A percentile compares a stretch with the other conserved stretches of the same genome.
These are phyloP conservation scores for Telmatochromis bifrenatus DNA, from an alignment of 2,113 vertebrate genomes.

Conservation along the genomic window DNA sequence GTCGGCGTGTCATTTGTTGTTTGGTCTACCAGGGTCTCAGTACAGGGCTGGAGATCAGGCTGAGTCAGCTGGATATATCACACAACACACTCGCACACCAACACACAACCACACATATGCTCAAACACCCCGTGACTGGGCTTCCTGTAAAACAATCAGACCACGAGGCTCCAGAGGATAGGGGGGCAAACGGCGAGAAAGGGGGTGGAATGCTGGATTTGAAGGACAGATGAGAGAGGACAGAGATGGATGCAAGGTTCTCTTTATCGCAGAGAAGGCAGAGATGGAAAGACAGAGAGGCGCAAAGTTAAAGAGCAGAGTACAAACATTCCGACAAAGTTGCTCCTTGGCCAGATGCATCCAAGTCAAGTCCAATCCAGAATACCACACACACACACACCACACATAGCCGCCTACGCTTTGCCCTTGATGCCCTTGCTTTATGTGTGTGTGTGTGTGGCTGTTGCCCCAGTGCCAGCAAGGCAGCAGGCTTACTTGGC, in stretches of 20 bases:
- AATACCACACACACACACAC: slow-evolving; percentile 51
- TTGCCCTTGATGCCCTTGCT: slow-evolving; percentile 33
- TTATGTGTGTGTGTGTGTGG: slow-evolving; percentile 14
- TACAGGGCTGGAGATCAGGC: slow-evolving; percentile 59
- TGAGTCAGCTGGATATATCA: slow-evolving; percentile 40
- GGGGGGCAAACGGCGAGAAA: neutral
- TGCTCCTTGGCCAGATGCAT: slow-evolving; percentile 35
- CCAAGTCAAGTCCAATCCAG: slow-evolving; percentile 27
- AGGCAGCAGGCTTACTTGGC: slow-evolving; percentile 54
- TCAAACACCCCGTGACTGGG: slow-evolving; percentile 36
- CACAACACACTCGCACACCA: neutral
- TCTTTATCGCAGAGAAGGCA: neutral
- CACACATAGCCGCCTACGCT: slow-evolving; percentile 10
- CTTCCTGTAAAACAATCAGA: slow-evolving; percentile 59
- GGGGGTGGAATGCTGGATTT: slow-evolving; percentile 13
- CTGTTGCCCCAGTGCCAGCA: slow-evolving; percentile 39
- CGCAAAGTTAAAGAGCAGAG: slow-evolving; percentile 26
- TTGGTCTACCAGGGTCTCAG: slow-evolving; percentile 54
- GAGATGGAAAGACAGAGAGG: slow-evolving; percentile 31
- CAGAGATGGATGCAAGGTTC: neutral
- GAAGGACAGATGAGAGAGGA: slow-evolving; percentile 15
- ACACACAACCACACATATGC: neutral
- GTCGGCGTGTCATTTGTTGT: slow-evolving; percentile 12
- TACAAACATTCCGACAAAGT: slow-evolving; percentile 51
- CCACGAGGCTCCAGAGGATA: slow-evolving; percentile 39